phyloP scores from a whole-genome alignment of 2,113 vertebrate species.

The Podilymbus podiceps region DNA sequence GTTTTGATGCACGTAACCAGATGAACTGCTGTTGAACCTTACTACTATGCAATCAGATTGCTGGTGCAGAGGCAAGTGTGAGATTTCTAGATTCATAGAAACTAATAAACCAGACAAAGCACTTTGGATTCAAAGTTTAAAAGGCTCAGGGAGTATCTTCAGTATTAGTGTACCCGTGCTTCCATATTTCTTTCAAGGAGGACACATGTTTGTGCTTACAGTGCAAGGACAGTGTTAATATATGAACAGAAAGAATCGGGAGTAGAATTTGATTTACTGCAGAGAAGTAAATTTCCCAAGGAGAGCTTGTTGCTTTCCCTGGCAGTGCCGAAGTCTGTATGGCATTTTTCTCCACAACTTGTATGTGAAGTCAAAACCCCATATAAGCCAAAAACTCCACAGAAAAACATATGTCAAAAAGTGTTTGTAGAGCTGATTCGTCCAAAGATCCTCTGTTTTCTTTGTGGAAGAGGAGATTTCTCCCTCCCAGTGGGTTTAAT shows the following conservation, averaged over 20 bases:
- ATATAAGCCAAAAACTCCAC: neutral
- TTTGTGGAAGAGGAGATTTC: neutral
- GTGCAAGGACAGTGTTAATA: neutral
- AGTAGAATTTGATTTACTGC: neutral
- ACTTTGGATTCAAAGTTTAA: neutral
- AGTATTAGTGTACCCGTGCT: neutral
- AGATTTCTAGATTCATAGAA: neutral
- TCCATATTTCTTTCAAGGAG: neutral
- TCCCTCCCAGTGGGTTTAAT: neutral
- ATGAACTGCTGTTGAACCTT: conserved; percentile 25
- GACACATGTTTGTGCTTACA: neutral
- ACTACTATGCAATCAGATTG: neutral
- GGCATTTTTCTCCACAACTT: neutral
- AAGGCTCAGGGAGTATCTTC: neutral
- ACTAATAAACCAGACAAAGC: neutral
- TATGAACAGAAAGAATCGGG: neutral
- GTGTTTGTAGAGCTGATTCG: neutral
- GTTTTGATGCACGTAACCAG: neutral
- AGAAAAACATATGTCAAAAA: neutral
- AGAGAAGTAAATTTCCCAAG: neutral
- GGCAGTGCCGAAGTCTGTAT: neutral
- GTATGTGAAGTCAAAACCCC: neutral
- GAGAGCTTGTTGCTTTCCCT: neutral
- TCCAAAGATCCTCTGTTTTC: neutral
- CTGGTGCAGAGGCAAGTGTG: neutral